Base-by-base conservation (phyloP, 2,888 invertebrate species). In the Phengaris alcon region DNA sequence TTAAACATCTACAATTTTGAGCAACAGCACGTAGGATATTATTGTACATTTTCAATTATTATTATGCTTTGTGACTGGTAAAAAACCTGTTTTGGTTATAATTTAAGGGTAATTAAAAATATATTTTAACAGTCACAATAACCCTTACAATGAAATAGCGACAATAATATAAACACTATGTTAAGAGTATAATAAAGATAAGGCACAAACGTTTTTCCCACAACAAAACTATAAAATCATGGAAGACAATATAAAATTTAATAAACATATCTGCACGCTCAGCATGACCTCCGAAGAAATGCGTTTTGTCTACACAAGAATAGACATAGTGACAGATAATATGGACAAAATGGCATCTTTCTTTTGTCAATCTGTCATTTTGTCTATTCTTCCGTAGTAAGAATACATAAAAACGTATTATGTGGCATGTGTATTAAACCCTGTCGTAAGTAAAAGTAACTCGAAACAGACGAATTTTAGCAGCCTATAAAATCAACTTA, bases 1-100 rank as follows among this genome's bases (percentile, higher is more conserved):
- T 48, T 70, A 72, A 15, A 12, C 13, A 52, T 54, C 52, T 51
- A 22, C 10, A 70, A 54, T 52, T 48, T 72, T 72, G 72, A 72
- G 72, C 72, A 72, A 22, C 48, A 69, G 51, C 54, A 72, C 35
- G 35, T 72, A 52, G 72, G 51, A 69, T 46, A 69, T 48, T 2
- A 48, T 48, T 69, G 69, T 69, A 69, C 48, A 52, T 72, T 54
- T 51, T 48, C 51, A 10, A 72, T 22, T 52, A 54, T 22, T 52
- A 72, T 72, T 72, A 72, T 35, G 72, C 54, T 54, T 51, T 54
- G 51, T 52, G 52, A 72, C 15, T 12, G 22, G 35, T 52, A 22
- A 72, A 70, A 52, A 22, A 1, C 12, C 3, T 48, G 35, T 46
- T 70, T 70, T 52, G 35, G 35, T 35, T 35, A 35, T 3, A 22